phyloP scores from a whole-genome alignment of 2,113 vertebrate genomes.

The Odontesthes bonariensis region DNA sequence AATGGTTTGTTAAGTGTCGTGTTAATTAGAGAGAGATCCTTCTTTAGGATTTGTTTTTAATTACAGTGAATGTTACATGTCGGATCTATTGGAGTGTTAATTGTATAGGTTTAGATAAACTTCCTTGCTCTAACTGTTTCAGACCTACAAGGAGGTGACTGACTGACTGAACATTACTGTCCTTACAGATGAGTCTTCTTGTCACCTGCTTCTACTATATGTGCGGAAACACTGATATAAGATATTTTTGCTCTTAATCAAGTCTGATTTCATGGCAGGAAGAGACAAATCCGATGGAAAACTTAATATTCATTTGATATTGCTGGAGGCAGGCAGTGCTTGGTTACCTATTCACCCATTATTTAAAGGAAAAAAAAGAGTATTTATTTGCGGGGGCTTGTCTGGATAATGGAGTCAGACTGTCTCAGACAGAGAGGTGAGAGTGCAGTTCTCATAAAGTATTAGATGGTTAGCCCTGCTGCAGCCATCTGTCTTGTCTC shows the following conservation, averaged over 20 bases:
- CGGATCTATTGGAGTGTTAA: constrained; percentile 19
- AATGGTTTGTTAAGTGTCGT: constrained; percentile 5
- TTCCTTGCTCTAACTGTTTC: constrained; percentile 5
- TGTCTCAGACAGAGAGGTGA: neutral
- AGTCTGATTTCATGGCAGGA: constrained; percentile 27
- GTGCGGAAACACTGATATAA: constrained; percentile 23
- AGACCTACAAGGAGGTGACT: constrained; percentile 18
- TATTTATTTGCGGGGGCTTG: neutral
- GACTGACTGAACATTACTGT: constrained; percentile 24
- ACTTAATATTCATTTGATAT: constrained; percentile 21
- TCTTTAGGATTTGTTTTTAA: constrained; percentile 23
- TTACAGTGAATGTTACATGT: constrained; percentile 16
- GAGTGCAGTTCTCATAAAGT: neutral
- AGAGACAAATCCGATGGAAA: constrained; percentile 10
- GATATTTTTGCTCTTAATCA: constrained; percentile 13
- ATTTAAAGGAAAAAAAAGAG: constrained; percentile 14
- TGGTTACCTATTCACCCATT: neutral
- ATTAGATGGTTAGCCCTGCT: neutral
- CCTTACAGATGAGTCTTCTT: constrained; percentile 18
- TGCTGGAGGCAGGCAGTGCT: constrained; percentile 4
- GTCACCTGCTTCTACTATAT: neutral
- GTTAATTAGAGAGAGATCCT: constrained; percentile 36
- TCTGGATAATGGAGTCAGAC: neutral
- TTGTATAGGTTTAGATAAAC: constrained; percentile 35
- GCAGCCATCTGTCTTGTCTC: neutral